Evolutionary conservation across 2,113 vertebrate species (phyloP), one percentile per base, ranked within the genome.

Genomic region (Nipponia nippon): DNA sequence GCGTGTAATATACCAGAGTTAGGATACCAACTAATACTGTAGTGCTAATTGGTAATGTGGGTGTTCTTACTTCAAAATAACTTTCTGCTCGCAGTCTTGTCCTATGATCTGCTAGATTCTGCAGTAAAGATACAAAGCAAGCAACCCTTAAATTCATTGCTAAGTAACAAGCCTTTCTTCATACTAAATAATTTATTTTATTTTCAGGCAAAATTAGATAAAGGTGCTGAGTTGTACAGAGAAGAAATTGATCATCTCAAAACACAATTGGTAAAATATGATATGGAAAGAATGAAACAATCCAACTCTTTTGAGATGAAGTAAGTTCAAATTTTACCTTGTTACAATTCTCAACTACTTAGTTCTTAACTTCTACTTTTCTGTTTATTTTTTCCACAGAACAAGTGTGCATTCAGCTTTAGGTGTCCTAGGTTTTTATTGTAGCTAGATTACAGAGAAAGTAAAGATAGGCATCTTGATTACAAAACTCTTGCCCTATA

Each of bases 231-330:
- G 10, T 97, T 98, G 11, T 98, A 97, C 83, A 98, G 96, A 87
- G 98, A 96, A 38, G 98, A 99, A 97, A 97, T 99, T 87, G 98
- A 99, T 50, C 52, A 95, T 52, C 97, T 99, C 42, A 98, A 97
- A 95, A 98, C 84, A n/a, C 97, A 98, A 27, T 69, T 99, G 52
- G 97, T 99, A 46, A 98, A 98, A 93, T 66, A 76, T 90, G 98
- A 99, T 77, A 90, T 99, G 97, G 98, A 98, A 93, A 97, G 98
- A 95, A 98, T 95, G 73, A 98, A 98, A 15, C 95, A 95, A 13
- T 97, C 97, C 2, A 98, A 98, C 12, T 56, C 96, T n/a, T 98
- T 98, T 84, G 96, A 99, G 58, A 91, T 96, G 27, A 97, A 99
- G 99, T 99, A 98, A 97, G 99, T 97, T 77, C 47, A 32, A 16